Base-by-base conservation (phyloP, 2,888 invertebrate species). In the Pyrgus malvae region DNA sequence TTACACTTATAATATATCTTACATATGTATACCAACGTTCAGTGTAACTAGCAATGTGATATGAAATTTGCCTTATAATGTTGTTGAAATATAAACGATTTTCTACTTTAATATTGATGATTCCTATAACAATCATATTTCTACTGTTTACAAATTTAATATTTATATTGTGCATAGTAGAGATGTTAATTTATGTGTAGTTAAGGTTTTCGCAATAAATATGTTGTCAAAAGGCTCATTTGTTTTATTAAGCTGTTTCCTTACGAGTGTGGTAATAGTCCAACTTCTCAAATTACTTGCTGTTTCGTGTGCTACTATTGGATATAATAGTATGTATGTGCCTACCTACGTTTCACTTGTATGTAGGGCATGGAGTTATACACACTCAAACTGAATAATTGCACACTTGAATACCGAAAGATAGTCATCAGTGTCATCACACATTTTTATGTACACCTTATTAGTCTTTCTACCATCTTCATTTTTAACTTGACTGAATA, bases 61-160 rank as follows among this genome's bases (percentile, higher is more conserved):
- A 87, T 77, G 58, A 78, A 74, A 78, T 78, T n/a, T 85, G 83
- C 83, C 87, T 83, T 84, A 45, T 37, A 53, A 38, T 45, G 67
- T 68, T 64, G 62, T 66, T 56, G 58, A 59, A 58, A 59, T 31
- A 29, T 25, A 25, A 54, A 50, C 40, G 29, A 12, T 63, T 59
- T 62, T 59, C 51, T 60, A 60, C 35, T 53, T 37, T 38, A 41
- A 48, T 45, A 55, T 35, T 51, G 17, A 57, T 51, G 54, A 60
- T 61, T 64, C 58, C 60, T 60, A 61, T 61, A 31, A 46, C 44
- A 40, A 46, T 38, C 11, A 40, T 38, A 55, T 58, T 50, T 59
- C 48, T 64, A 63, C 60, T n/a, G 21, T 65, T 64, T 69, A 67
- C 68, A 72, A 65, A 70, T 64, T 65, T 54, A 64, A 66, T 73